phyloP scores from a whole-genome alignment of 35 echinoderm and acorn worm species.

The Ptychodera flava region DNA sequence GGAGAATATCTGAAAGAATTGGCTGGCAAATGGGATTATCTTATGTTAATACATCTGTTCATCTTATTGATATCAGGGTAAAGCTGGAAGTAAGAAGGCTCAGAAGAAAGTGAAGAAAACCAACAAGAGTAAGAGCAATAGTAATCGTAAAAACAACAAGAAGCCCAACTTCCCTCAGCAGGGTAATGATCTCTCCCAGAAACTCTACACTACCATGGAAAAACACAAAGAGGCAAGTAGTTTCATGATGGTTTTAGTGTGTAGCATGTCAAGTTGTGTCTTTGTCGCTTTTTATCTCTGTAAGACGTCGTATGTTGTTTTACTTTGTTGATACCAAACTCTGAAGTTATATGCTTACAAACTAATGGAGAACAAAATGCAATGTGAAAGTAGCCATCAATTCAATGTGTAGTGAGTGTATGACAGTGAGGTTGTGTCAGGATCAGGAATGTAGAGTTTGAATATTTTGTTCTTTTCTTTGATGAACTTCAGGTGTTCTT shows the following conservation, averaged over 20 bases:
- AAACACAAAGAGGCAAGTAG: conserved; percentile 90
- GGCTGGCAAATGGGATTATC: too few species aligned
- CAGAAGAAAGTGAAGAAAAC: conserved; percentile 97
- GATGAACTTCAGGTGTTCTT: conserved; percentile 99
- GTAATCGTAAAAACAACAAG: conserved; percentile 94
- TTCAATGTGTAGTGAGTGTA: too few species aligned
- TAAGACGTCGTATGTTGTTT: not conserved
- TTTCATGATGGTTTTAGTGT: not conserved
- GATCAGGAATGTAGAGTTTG: too few species aligned
- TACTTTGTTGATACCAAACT: not conserved
- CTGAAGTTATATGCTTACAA: not conserved
- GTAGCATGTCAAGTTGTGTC: not conserved
- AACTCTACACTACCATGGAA: conserved; percentile 98
- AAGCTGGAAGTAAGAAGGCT: conserved; percentile 84
- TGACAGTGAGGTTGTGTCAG: too few species aligned
- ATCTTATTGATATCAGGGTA: conserved; percentile 35
- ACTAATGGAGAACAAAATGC: too few species aligned
- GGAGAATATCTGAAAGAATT: too few species aligned
- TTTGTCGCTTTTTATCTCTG: not conserved
- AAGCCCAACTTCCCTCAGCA: conserved; percentile 98
- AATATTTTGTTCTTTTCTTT: too few species aligned
- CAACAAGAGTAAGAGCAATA: conserved; percentile 92
- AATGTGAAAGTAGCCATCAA: too few species aligned
- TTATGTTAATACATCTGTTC: too few species aligned
- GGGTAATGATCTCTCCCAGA: conserved; percentile 89